A percentile compares a stretch with the other conserved stretches of the same genome.
Evolutionary conservation across 2,113 vertebrate species (phyloP).

Genomic region (Lichenostomus cassidix): DNA sequence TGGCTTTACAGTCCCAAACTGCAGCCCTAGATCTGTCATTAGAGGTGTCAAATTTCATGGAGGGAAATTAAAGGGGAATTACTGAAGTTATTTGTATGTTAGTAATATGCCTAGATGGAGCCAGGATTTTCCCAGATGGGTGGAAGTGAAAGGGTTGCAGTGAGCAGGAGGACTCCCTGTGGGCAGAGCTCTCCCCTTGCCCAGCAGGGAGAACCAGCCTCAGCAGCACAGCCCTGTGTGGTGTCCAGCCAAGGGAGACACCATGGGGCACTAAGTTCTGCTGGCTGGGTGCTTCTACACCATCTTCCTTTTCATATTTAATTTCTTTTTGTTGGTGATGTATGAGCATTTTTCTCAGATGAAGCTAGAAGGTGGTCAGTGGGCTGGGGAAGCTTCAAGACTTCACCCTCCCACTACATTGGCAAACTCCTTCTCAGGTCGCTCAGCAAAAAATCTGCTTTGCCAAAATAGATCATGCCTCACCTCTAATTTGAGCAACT

Average conservation of each 20-base stretch:
- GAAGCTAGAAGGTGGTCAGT: not conserved
- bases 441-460: not conserved
- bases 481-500: not conserved
- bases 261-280: rapidly evolving
- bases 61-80: not conserved
- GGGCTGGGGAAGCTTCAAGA: not conserved
- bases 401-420: not conserved
- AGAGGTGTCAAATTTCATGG: not conserved
- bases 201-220: not conserved
- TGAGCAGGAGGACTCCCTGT: not conserved
- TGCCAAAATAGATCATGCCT: not conserved
- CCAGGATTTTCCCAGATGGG: not conserved
- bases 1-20: not conserved
- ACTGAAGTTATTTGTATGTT: not conserved
- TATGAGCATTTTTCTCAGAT: not conserved
- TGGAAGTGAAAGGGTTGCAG: not conserved
- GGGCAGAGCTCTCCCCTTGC: not conserved
- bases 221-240: not conserved
- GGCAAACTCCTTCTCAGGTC: not conserved
- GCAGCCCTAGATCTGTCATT: not conserved
- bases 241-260: rapidly evolving
- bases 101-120: not conserved
- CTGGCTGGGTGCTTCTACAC: not conserved
- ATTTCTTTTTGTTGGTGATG: not conserved
- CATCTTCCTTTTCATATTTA: not conserved